Evolutionary conservation across 2,797 vertebrate species (phyloP), one percentile per base, ranked within the genome.

Genomic region (Monodelphis domestica): DNA sequence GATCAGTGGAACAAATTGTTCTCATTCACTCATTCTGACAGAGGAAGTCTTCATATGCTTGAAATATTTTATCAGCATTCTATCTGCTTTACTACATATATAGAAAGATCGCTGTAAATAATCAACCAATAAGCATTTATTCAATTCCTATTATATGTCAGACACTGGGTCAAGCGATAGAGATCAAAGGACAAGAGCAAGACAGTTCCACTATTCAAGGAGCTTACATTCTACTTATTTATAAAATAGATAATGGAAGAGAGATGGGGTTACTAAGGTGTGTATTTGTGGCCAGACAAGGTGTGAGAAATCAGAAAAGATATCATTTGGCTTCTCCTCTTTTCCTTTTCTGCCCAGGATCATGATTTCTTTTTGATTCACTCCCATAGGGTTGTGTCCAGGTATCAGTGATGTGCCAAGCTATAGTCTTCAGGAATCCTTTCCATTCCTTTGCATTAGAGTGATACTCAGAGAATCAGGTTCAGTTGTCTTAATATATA

Each of bases 321-420:
- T 11, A 78, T 24, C 2, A 4, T 54, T 63, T 54, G 26, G 10
- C 30, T 91, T 94, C 52, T 89, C 33, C 10, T 89, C 50, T 4
- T 54, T 87, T 94, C 53, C 92, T 54, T 50, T 93, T 90, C 33
- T 91, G 24, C 1, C 88, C 88, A 57, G 26, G 26, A 78, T n/a
- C 17, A 24, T 24, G n/a, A 78, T 78, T n/a, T 45, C 38, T 29
- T 33, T 45, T 52, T 38, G 88, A 91, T 63, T 95, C 45, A 88
- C 9, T n/a, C 63, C 55, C 87, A 88, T 59, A 84, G n/a, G 38
- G 38, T 2, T 15, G 0, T 28, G 10, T 50, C 50, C 54, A 5
- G 17, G 15, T 0, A 29, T 63, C 15, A 38, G 78, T 92, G 91
- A 91, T 78, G 26, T 63, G 84, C 50, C 38, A 63, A 38, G 33